A percentile compares a stretch with the other conserved stretches of the same genome.
Evolutionary conservation across 2,797 vertebrate genomes (phyloP).

Genomic region (Chelon auratus): DNA sequence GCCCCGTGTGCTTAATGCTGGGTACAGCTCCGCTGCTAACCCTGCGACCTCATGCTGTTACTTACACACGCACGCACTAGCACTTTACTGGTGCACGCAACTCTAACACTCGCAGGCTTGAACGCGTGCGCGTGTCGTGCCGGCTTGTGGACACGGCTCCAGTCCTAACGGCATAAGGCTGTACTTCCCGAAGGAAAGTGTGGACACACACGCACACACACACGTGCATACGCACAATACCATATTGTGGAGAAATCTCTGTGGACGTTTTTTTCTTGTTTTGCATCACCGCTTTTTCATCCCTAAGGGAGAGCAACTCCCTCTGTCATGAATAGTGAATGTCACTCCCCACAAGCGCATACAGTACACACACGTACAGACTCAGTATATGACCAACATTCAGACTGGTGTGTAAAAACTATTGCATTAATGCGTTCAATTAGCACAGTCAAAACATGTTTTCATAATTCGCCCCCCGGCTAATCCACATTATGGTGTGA

Average conservation of each 20-base stretch:
- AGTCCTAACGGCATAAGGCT: slow-evolving; percentile 32
- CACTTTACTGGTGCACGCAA: neutral
- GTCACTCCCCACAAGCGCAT: neutral
- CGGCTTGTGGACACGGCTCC: slow-evolving; percentile 2
- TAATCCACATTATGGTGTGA: slow-evolving; percentile 20
- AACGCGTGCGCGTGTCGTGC: slow-evolving; percentile 17
- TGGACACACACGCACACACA: slow-evolving; percentile 1
- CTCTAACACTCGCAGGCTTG: slow-evolving; percentile 3
- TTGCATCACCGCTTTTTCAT: slow-evolving; percentile 43
- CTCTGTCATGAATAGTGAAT: slow-evolving; percentile 24
- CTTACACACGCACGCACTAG: slow-evolving; percentile 1
- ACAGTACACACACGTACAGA: neutral
- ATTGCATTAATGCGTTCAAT: slow-evolving; percentile 9
- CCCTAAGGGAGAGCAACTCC: slow-evolving; percentile 34
- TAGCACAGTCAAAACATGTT: slow-evolving; percentile 35
- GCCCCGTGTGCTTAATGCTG: slow-evolving; percentile 17
- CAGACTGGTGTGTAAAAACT: slow-evolving; percentile 11
- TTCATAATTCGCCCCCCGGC: slow-evolving; percentile 17
- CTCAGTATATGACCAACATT: slow-evolving; percentile 1
- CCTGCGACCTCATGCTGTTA: slow-evolving; percentile 33
- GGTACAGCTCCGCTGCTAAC: slow-evolving; percentile 29
- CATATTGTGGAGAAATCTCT: slow-evolving; percentile 46
- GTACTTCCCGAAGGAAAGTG: slow-evolving; percentile 33
- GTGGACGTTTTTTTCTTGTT: slow-evolving; percentile 18
- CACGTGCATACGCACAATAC: neutral